Evolutionary conservation across 1,140 invertebrate genomes (phyloP).

Genomic region (Protaetia brevitarsis): DNA sequence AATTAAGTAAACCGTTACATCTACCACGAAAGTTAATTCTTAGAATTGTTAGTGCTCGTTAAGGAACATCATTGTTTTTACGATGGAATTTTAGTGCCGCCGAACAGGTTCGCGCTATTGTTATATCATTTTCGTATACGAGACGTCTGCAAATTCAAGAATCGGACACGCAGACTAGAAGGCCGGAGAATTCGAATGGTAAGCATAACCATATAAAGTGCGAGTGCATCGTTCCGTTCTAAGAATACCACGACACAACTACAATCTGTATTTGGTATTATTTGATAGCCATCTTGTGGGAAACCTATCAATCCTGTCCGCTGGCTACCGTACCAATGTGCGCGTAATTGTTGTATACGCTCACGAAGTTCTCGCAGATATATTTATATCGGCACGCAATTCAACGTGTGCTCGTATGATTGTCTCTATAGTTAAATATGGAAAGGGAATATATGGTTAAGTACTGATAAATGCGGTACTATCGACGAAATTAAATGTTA

Average conservation of each 20-base stretch:
- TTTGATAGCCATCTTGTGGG: constrained; percentile 42
- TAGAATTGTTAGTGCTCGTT: no score
- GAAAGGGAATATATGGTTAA: neutral
- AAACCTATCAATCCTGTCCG: constrained; percentile 35
- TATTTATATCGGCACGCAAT: neutral
- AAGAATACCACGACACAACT: constrained; percentile 22
- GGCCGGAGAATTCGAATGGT: constrained; percentile 6
- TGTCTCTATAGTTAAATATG: neutral
- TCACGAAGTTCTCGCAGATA: neutral
- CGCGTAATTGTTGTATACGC: constrained; percentile 8
- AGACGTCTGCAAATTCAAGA: neutral
- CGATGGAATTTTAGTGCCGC: neutral
- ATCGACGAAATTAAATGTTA: neutral
- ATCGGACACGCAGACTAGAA: neutral
- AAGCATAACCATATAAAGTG: constrained; percentile 27
- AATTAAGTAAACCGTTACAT: no score
- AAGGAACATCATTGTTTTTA: no score
- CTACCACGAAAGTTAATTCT: no score
- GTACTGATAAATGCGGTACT: constrained; percentile 1
- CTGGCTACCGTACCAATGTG: neutral
- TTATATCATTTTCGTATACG: neutral
- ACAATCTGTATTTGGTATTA: constrained; percentile 40
- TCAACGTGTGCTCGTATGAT: neutral
- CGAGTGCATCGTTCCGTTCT: constrained; percentile 22
- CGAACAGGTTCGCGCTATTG: neutral